Evolutionary conservation across 2,888 invertebrate genomes (phyloP).

Genomic region (Pandemis heparana): DNA sequence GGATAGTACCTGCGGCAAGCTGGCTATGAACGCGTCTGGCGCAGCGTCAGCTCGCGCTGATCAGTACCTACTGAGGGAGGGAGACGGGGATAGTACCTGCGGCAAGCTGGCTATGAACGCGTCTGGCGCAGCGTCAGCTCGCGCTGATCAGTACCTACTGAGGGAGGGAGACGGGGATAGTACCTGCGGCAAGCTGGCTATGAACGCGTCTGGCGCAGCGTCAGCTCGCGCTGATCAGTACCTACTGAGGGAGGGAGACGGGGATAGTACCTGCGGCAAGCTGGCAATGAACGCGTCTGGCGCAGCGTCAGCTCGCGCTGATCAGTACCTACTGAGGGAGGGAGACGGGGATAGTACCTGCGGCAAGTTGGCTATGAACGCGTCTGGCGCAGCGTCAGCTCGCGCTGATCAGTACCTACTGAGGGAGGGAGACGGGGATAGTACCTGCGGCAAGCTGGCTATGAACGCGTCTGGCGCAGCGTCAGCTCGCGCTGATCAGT

Average conservation of each 20-base stretch:
- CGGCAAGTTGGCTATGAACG: too few species aligned
- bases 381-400: slow-evolving; percentile 93
- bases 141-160: slow-evolving; percentile 89
- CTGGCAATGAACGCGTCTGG: too few species aligned
- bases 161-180: slow-evolving; percentile 87
- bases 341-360: slow-evolving; percentile 88
- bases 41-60: slow-evolving; percentile 90
- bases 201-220: slow-evolving; percentile 91
- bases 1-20: slow-evolving; percentile 89
- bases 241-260: slow-evolving; percentile 87
- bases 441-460: slow-evolving; percentile 89
- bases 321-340: slow-evolving; percentile 89
- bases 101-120: slow-evolving; percentile 91
- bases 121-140: slow-evolving; percentile 90
- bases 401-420: slow-evolving; percentile 92
- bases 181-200: slow-evolving; percentile 88
- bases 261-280: slow-evolving; percentile 90
- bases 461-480: slow-evolving; percentile 87
- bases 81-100: slow-evolving; percentile 88
- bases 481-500: slow-evolving; percentile 86
- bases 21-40: slow-evolving; percentile 90
- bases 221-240: slow-evolving; percentile 90
- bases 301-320: slow-evolving; percentile 95
- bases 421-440: too few species aligned
- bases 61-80: slow-evolving; percentile 87